Conservation (phyloP, 2,113 vertebrate genomes). For the Antennarius striatus region DNA sequence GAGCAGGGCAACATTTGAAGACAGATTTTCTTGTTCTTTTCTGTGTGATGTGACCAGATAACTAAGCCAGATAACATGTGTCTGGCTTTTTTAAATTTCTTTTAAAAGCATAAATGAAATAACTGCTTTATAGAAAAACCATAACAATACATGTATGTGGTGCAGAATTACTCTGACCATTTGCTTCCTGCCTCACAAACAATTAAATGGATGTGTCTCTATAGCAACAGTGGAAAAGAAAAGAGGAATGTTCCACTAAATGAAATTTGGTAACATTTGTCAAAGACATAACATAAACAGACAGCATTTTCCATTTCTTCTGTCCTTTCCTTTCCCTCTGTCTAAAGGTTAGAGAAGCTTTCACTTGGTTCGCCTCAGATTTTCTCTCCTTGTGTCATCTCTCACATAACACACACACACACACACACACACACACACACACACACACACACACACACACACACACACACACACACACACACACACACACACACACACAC, state of each 20-base stretch:
- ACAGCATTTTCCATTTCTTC: too few species aligned
- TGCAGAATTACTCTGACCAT: not conserved
- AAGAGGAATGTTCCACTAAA: conserved; percentile 80
- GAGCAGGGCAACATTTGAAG: not conserved
- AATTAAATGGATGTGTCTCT: conserved; percentile 75
- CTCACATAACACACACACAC: not conserved
- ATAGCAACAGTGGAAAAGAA: conserved; percentile 84
- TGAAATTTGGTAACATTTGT: conserved; percentile 82
- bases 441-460: too few species aligned
- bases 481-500: not conserved
- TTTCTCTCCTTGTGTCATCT: too few species aligned
- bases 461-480: not conserved
- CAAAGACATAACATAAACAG: too few species aligned
- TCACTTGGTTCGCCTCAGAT: too few species aligned
- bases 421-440: too few species aligned
- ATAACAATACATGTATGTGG: not conserved
- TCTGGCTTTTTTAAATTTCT: not conserved
- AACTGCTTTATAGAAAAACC: conserved; percentile 8
- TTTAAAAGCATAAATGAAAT: not conserved
- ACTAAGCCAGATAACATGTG: too few species aligned
- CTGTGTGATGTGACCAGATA: too few species aligned
- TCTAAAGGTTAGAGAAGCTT: too few species aligned
- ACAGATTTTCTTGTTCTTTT: not conserved
- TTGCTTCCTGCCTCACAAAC: conserved; percentile 17
- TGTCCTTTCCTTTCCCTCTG: too few species aligned